phyloP scores from a whole-genome alignment of 2,797 vertebrate genomes.

The Cryptoprocta ferox region DNA sequence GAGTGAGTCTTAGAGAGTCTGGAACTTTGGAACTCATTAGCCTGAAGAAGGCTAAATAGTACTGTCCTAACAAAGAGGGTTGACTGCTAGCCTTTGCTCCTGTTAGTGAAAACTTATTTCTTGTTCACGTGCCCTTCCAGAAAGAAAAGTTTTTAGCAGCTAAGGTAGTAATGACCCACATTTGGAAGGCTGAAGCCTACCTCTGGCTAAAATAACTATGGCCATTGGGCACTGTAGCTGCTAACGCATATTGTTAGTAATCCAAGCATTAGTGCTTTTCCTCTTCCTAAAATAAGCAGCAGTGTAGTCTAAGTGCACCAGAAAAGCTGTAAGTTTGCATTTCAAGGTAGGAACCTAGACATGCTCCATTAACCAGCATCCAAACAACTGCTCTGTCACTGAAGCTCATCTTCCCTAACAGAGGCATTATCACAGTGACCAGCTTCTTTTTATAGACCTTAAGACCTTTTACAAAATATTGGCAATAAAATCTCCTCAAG shows the following conservation, averaged over 20 bases:
- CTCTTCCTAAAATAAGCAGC: slow-evolving; percentile 51
- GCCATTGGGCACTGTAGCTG: not conserved
- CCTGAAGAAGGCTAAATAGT: not conserved
- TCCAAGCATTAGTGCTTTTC: not conserved
- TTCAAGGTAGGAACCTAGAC: slow-evolving; percentile 51
- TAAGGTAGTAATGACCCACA: not conserved
- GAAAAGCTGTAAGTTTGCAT: slow-evolving; percentile 34
- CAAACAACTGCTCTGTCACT: slow-evolving; percentile 20
- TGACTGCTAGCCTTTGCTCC: not conserved
- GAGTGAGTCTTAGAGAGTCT: not conserved
- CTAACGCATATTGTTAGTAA: not conserved
- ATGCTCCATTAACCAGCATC: slow-evolving; percentile 51
- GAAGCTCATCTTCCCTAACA: slow-evolving; percentile 2
- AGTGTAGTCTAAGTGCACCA: not conserved
- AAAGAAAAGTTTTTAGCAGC: slow-evolving; percentile 36
- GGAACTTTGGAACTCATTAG: not conserved
- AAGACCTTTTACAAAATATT: slow-evolving; percentile 47
- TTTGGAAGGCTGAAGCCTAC: not conserved
- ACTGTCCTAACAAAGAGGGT: not conserved
- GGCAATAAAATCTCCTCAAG: slow-evolving; percentile 6
- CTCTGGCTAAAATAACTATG: not conserved
- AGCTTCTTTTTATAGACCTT: slow-evolving; percentile 14
- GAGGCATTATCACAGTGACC: slow-evolving; percentile 11
- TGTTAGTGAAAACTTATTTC: not conserved
- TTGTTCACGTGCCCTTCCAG: not conserved